Percentiles rank a stretch among this genome's conserved stretches.
These are phyloP conservation scores for Drosophila saltans DNA, from an alignment of 1,140 invertebrate species.

Conservation along the genomic window DNA sequence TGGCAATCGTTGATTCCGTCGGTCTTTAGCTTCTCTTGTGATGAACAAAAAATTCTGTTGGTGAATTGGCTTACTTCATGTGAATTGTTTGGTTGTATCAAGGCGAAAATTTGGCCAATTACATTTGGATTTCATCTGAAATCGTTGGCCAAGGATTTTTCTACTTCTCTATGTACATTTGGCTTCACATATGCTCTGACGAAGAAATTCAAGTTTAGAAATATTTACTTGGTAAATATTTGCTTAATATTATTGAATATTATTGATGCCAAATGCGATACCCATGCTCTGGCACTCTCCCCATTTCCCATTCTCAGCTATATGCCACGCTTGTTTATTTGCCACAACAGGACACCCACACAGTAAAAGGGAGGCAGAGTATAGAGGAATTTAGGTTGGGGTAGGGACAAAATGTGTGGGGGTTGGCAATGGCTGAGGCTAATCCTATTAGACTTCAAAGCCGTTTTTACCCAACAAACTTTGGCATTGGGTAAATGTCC, in stretches of 20 bases:
- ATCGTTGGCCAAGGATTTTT: neutral
- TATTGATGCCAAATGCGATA: constrained; percentile 48
- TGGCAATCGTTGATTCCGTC: neutral
- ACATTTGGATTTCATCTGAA: neutral
- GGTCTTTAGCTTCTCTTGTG: neutral
- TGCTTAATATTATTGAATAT: constrained; percentile 68
- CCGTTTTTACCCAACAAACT: constrained; percentile 73
- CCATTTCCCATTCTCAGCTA: constrained; percentile 19
- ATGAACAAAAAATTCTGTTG: neutral
- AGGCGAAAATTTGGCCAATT: constrained; percentile 6
- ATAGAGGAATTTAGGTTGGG: neutral
- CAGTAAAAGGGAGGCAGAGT: neutral
- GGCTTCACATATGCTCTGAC: constrained; percentile 34
- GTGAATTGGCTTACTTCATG: neutral
- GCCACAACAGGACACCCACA: constrained; percentile 44
- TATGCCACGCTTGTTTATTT: constrained; percentile 54
- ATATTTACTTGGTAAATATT: constrained; percentile 61
- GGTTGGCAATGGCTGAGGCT: constrained; percentile 24
- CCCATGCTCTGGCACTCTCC: constrained; percentile 15
- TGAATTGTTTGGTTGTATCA: neutral
- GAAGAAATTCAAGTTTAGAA: constrained; percentile 46
- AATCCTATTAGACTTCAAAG: constrained; percentile 82
- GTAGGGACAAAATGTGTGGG: constrained; percentile 14
- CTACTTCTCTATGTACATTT: neutral
- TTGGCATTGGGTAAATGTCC: constrained; percentile 52